Base-by-base conservation (phyloP, 2,888 invertebrate genomes). In the Ectropis crepuscularia region DNA sequence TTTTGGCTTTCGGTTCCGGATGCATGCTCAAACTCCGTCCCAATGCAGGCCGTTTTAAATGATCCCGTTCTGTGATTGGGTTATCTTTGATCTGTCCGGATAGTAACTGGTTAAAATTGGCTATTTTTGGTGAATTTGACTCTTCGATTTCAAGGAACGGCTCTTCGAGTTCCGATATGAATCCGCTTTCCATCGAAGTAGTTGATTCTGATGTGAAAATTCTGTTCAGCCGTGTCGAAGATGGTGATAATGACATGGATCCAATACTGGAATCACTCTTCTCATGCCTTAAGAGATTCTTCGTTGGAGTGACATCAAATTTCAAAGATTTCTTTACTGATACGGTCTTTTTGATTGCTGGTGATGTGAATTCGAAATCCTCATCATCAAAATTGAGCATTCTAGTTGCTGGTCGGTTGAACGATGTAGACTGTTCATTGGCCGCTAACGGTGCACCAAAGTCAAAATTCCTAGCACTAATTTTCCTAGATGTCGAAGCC, bases 381-480 rank as follows among this genome's bases (percentile, higher is more conserved):
- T 87, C 86, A 7, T 90, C 89, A 53, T 91, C 93, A 16, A 93
- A 93, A 49, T 86, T 91, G 0, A 93, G 66, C 83, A 89, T 89
- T 1, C 93, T 75, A 0, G 88, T 92, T 0, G 90, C 86, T 0
- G 87, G 86, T 38, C 78, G 77, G 65, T 91, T 91, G 57, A 93
- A 92, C 0, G 90, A 91, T 0, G 92, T 93, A 0, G 91, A 91
- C 0, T 83, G 79, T 54, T 93, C 93, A 5, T 68, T 77, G 0
- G 92, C 93, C 0, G 86, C 82, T 2, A 93, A 69, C 0, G 93
- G 90, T 0, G 93, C 92, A 0, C 93, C 93, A n/a, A 93, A 93
- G 0, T 76, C 81, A 43, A 93, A 92, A 37, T 88, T 88, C 11
- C 82, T 84, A 0, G 88, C 77, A 0, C 72, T 85, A 0, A 92